Percentiles rank a stretch among this genome's conserved stretches.
These are phyloP conservation scores for Mastomys coucha DNA, from an alignment of 2,113 vertebrate genomes.

Conservation along the genomic window DNA sequence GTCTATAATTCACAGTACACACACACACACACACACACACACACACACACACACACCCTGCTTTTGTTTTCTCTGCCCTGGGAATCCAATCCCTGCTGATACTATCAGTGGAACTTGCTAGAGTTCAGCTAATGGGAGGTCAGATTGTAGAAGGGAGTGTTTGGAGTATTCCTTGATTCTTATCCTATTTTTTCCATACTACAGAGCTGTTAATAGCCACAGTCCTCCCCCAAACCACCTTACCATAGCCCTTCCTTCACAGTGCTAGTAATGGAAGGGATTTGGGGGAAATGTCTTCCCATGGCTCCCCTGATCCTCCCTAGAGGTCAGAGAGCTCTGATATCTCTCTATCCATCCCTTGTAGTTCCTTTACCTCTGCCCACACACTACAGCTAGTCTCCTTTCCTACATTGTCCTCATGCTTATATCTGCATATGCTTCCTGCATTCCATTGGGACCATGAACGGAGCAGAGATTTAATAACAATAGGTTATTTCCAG, in stretches of 20 bases:
- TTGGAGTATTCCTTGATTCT: neutral
- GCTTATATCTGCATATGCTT: neutral
- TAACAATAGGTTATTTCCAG: neutral
- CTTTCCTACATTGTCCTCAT: neutral
- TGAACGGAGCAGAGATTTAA: neutral
- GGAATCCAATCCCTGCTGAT: neutral
- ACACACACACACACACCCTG: neutral
- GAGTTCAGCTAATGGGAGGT: neutral
- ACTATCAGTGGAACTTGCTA: neutral
- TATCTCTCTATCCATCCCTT: neutral
- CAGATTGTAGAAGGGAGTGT: neutral
- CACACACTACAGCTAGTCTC: neutral
- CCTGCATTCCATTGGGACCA: neutral
- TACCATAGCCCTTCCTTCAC: neutral
- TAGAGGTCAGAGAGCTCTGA: neutral
- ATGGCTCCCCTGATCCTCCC: neutral
- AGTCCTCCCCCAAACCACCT: neutral
- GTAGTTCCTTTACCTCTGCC: neutral
- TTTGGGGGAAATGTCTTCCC: neutral
- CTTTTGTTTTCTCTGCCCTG: neutral
- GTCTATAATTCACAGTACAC: neutral
- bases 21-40: neutral
- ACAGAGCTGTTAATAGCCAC: neutral
- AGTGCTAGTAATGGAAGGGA: neutral
- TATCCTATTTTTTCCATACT: neutral